Base-by-base conservation (phyloP, 2,113 vertebrate species). In the Hippocampus abdominalis region DNA sequence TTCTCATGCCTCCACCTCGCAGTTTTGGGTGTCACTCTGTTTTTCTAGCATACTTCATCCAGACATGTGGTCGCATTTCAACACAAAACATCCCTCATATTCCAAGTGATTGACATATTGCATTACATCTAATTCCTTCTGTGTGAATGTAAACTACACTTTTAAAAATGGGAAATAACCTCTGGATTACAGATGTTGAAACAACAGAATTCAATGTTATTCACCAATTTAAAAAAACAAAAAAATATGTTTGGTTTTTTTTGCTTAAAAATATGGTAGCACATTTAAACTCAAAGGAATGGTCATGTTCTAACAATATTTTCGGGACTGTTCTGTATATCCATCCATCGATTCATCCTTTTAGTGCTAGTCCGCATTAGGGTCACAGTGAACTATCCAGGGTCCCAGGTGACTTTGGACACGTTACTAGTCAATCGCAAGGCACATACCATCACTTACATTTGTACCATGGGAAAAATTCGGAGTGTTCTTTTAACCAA, bases 1-100 rank as follows among this genome's bases (percentile, higher is more conserved):
- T 87, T 88, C 84, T 86, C 88, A 87, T 65, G 83, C 74, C 87
- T 86, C 88, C 85, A 84, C 85, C 87, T 89, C 75, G 69, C 54
- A 70, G 64, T 69, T 73, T 86, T 84, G 84, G 82, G 85, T 87
- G 84, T 77, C 71, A 64, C 72, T 46, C 70, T 89, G 81, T 88
- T 88, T 88, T 81, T 74, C 74, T 70, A 83, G 78, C 66, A 71
- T 71, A 84, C 76, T 71, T 83, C 82, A 83, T 84, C 78, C 87
- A 90, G 82, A 87, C 83, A 78, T 90, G 85, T 81, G 87, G 85
- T 89, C 73, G 66, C 59, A 69, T 75, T 87, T 83, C 53, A 74
- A 89, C 81, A 88, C 79, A 69, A 74, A 79, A 84, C 79, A 74
- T 77, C 69, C 62, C 73, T 81, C 78, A 78, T 73, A 56, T 69